phyloP scores from a whole-genome alignment of 1,140 invertebrate genomes.

The Polypedilum vanderplanki region DNA sequence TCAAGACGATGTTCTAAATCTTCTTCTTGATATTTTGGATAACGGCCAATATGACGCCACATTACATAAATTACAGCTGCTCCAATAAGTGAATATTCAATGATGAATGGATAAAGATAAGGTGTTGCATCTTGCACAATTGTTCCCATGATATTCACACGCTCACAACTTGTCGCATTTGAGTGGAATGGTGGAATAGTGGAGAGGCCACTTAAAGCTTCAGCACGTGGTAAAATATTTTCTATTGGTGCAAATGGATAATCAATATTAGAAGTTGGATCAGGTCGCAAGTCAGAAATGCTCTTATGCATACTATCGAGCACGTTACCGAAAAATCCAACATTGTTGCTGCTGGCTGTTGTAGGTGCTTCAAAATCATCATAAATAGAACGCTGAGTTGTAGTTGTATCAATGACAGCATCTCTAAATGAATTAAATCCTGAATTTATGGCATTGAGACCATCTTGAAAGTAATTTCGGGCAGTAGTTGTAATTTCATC shows the following conservation, averaged over 20 bases:
- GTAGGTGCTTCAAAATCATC: conserved; percentile 33
- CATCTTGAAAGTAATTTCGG: not conserved
- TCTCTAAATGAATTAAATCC: conserved; percentile 30
- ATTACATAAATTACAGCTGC: conserved; percentile 96
- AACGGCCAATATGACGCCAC: conserved; percentile 90
- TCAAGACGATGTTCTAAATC: conserved; percentile 77
- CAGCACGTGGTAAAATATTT: conserved; percentile 33
- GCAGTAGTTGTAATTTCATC: not conserved
- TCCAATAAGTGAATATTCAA: conserved; percentile 94
- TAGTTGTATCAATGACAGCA: conserved; percentile 32
- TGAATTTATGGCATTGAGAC: conserved; percentile 28
- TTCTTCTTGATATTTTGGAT: conserved; percentile 70
- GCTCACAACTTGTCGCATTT: conserved; percentile 57
- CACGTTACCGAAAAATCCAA: not conserved
- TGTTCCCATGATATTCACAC: conserved; percentile 85
- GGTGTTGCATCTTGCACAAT: conserved; percentile 86
- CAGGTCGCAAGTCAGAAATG: not conserved
- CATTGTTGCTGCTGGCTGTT: conserved; percentile 23
- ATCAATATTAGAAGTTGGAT: conserved; percentile 19
- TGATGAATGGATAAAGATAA: conserved; percentile 92
- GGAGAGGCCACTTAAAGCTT: not conserved
- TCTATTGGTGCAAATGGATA: conserved; percentile 43
- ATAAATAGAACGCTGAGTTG: conserved; percentile 35
- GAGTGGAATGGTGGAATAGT: conserved; percentile 33
- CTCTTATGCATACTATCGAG: not conserved